Conservation (phyloP, 2,113 vertebrate species). For the Alethe diademata region DNA sequence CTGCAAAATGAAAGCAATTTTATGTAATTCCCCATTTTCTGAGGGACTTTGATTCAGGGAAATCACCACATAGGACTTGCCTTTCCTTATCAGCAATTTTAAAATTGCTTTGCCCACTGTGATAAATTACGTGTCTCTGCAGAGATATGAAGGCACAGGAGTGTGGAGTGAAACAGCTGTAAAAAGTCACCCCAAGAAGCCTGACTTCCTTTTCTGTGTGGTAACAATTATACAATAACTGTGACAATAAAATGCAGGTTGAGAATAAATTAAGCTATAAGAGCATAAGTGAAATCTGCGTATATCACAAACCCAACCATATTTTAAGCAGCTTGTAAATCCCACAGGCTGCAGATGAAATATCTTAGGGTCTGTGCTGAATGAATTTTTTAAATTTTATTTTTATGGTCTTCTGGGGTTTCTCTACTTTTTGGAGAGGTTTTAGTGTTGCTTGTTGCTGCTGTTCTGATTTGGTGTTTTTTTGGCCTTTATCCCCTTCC, state of each 20-base stretch:
- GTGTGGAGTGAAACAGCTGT: background rate
- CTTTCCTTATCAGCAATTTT: background rate
- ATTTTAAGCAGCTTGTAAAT: background rate
- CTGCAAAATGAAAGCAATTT: background rate
- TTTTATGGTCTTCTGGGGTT: background rate
- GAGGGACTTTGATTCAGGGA: background rate
- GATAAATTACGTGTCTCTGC: background rate
- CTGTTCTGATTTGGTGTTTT: fast-evolving
- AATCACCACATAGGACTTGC: background rate
- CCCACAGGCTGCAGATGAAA: background rate
- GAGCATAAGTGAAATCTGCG: background rate
- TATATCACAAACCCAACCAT: background rate
- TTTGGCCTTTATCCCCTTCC: background rate
- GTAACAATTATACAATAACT: background rate
- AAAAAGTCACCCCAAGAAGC: background rate
- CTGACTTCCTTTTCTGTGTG: background rate
- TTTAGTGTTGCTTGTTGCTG: background rate
- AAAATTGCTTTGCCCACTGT: background rate
- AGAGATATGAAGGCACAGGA: background rate
- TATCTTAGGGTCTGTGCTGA: background rate
- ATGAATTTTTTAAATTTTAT: background rate
- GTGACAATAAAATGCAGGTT: background rate
- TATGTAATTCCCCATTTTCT: background rate
- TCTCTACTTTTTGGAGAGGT: background rate
- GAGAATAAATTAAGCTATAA: background rate